Evolutionary conservation across 2,113 vertebrate species (phyloP), one percentile per base, ranked within the genome.

Genomic region (Carassius gibelio): DNA sequence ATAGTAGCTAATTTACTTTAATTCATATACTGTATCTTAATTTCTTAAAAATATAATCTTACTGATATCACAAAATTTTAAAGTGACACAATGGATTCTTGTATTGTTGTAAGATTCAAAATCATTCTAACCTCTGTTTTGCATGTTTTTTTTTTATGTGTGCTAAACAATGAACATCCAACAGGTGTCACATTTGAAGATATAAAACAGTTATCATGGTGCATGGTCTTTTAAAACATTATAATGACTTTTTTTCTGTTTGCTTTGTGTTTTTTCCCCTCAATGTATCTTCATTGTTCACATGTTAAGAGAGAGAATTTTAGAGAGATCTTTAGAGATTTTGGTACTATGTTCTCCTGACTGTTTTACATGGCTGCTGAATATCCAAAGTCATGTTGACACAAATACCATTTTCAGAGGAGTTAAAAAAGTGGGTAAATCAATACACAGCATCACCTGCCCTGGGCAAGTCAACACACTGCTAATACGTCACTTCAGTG

Each of bases 381-480:
- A 62, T 66, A 19, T 66, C 34, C 50, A 81, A 81, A 50, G 52
- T 78, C 75, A 36, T 61, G 61, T 45, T 66, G 36, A 19, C 78
- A 48, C 36, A 48, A 66, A 30, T 62, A 52, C 59, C 38, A 23
- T 19, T 38, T 62, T 62, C 57, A 62, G 13, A 34, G 26, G 21
- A 61, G 26, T 59, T 57, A 17, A 42, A 77, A 81, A 81, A 11
- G 38, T 80, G 36, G 1, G 36, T 26, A 10, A 52, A 55, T 81
- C 79, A 21, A 69, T 81, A 81, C 62, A n/a, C 26, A 69, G 23
- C 62, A 30, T 30, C n/a, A 62, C 7, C 36, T 48, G 62, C 38
- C 79, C 42, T 68, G 2, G 45, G 62, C 26, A 68, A 42, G 42
- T 42, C 7, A 42, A 42, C 42, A 42, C 9, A 52, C 15, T 30